Evolutionary conservation across 1,140 invertebrate genomes (phyloP), one percentile per base, ranked within the genome.

Genomic region (Drosophila nannoptera): DNA sequence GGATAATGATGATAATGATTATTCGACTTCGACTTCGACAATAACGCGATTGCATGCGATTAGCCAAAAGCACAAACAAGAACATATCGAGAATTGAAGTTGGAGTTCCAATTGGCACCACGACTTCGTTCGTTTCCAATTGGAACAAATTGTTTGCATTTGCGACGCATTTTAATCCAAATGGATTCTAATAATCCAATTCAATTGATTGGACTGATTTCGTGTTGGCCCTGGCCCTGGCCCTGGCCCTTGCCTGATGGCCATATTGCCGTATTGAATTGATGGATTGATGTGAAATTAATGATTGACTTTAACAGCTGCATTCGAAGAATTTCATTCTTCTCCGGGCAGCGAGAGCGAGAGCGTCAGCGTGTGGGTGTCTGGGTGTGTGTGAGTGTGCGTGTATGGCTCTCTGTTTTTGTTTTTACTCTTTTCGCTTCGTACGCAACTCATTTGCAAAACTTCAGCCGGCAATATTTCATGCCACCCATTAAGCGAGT

Each of bases 401-500:
- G 59, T 69, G 53, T 68, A 31, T 52, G 58, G 69, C 22, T 53
- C 5, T 46, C 45, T 59, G 58, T 68, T 73, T 64, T 80, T 75
- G 71, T 80, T 81, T 65, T 80, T 75, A 71, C 73, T 73, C 69
- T 73, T 70, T 74, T 71, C 74, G 76, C 73, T 86, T 76, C 62
- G 71, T 73, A 83, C 75, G 78, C 75, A 83, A 83, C 78, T 83
- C 78, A 83, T 78, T 83, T 83, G 63, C 49, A 63, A 75, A 84
- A 84, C 76, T 83, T 83, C 72, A 84, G 77, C 80, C 80, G 80
- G 80, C 80, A 86, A 84, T 86, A 84, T 80, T 83, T 84, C 81
- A 84, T 84, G 81, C 80, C 80, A 83, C 80, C 80, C 80, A 83
- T 78, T 78, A 75, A 76, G 76, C 63, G 45, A 63, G 64, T 65